phyloP scores from a whole-genome alignment of 2,797 vertebrate genomes.

The Furcifer pardalis region DNA sequence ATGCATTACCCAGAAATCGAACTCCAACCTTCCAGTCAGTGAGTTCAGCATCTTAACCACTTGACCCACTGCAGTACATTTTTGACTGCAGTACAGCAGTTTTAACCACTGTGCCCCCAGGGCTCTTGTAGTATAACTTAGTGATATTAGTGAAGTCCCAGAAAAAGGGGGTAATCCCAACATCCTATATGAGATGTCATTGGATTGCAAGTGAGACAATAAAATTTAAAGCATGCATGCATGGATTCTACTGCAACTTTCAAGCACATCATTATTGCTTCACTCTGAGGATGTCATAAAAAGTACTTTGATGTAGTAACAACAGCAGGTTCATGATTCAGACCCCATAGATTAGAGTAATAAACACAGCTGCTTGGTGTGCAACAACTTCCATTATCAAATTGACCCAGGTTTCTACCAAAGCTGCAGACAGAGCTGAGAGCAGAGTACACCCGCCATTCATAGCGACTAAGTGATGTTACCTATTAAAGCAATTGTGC shows the following conservation, averaged over 20 bases:
- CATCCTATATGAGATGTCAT: neutral
- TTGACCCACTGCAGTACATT: too few relatives aligned
- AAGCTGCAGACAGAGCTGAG: constrained; percentile 14
- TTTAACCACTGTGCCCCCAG: too few relatives aligned
- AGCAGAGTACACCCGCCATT: constrained; percentile 11
- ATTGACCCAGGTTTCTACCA: constrained; percentile 28
- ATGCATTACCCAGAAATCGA: too few relatives aligned
- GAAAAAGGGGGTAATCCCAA: too few relatives aligned
- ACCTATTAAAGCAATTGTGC: neutral
- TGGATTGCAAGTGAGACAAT: neutral
- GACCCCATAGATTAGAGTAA: constrained; percentile 17
- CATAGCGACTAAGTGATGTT: constrained; percentile 14
- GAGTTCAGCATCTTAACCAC: too few relatives aligned
- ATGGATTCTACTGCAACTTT: neutral
- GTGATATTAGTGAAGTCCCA: too few relatives aligned
- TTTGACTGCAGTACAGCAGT: too few relatives aligned
- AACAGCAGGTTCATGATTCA: neutral
- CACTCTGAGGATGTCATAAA: neutral
- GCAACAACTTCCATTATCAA: constrained; percentile 25
- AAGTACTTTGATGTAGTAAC: constrained; percentile 12
- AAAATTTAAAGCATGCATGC: neutral
- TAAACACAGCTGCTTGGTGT: constrained; percentile 18
- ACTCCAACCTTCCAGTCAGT: too few relatives aligned
- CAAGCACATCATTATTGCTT: neutral
- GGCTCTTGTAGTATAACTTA: too few relatives aligned